Evolutionary conservation across 2,113 vertebrate species (phyloP).

Genomic region (Ophthalmolycus amberensis): DNA sequence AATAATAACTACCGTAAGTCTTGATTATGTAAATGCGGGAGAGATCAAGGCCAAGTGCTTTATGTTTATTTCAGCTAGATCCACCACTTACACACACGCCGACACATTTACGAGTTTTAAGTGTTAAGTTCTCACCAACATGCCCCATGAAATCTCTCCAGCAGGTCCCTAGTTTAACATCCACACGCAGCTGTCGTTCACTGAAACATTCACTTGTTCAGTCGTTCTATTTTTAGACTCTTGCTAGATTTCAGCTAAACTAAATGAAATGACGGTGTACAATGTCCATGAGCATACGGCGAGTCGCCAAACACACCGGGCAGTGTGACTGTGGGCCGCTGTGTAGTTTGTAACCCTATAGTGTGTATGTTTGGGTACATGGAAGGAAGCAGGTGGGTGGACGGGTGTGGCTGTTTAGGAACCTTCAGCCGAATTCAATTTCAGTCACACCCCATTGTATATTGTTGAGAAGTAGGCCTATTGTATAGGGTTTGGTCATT

Average conservation of each 20-base stretch:
- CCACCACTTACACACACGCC: background rate
- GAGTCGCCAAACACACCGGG: background rate
- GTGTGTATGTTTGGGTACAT: background rate
- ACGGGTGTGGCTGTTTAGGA: constrained; percentile 20
- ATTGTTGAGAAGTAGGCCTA: background rate
- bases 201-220: background rate
- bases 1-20: background rate
- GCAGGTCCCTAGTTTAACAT: background rate
- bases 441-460: background rate
- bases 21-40: background rate
- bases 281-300: background rate
- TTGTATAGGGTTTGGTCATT: background rate
- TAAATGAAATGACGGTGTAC: background rate
- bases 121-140: background rate
- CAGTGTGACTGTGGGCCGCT: background rate
- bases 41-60: background rate
- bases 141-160: background rate
- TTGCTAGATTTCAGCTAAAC: background rate
- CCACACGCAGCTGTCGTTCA: background rate
- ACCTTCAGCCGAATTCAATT: constrained; percentile 10
- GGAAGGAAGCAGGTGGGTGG: constrained; percentile 31
- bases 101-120: no score
- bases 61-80: background rate
- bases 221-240: background rate
- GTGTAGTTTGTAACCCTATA: background rate